Evolutionary conservation across 2,113 vertebrate species (phyloP), one percentile per base, ranked within the genome.

Genomic region (Bolborhynchus lineola): DNA sequence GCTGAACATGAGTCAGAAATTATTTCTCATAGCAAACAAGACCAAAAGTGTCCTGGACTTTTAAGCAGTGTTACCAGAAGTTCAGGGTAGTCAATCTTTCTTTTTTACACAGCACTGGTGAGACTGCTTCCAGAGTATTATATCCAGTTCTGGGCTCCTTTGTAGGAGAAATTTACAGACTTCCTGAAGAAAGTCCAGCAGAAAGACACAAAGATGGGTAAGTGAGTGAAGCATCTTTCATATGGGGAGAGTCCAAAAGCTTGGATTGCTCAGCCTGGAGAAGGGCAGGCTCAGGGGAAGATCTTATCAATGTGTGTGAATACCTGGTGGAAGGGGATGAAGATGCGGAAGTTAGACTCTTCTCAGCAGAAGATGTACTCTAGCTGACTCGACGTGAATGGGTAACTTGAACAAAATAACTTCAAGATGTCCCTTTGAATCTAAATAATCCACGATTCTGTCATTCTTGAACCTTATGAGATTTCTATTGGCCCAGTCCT

Each of bases 121-220:
- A 59, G 19, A 49, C 8, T 42, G 25, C 13, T n/a, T 29, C 18
- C 59, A 39, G 15, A 63, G 7, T 33, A 67, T 11, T 0, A 0
- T 52, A 9, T 13, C 37, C 25, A 50, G 9, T 68, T 72, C 35
- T 77, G 24, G 52, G 17, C 13, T 64, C 18, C 42, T 82, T 46
- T 29, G 4, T n/a, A 19, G 2, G 4, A 53, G 53, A 82, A 79
- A 83, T 13, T 11, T 14, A 11, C 2, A 18, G 19, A 39, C 9
- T 44, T 70, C 20, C 20, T 35, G 41, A 44, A 39, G 11, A 13
- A 39, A 53, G 31, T 49, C 23, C 33, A 50, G 6, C 5, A 39
- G 9, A 42, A 39, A 82, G 14, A 13, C 68, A 42, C 16, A 49
- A 57, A 72, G 50, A 37, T 50, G 31, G 4, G 4, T 17, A 46